phyloP scores from a whole-genome alignment of 2,888 invertebrate genomes.

The Andrena minutula region DNA sequence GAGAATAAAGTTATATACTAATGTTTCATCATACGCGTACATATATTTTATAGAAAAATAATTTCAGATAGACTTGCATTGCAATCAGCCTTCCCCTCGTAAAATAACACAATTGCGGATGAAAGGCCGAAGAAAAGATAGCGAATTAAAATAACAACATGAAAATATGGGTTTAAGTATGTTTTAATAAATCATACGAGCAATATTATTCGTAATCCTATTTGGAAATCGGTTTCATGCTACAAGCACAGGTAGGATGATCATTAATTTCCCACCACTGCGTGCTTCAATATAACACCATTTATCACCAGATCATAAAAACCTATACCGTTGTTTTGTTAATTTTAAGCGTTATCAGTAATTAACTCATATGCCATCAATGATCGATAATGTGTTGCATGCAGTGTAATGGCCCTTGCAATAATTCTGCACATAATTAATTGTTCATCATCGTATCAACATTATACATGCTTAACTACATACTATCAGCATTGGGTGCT shows the following conservation, averaged over 20 bases:
- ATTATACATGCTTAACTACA: too few relatives aligned
- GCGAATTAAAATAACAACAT: too few relatives aligned
- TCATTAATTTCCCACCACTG: conserved; percentile 4
- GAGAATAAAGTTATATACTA: too few relatives aligned
- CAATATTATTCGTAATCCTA: conserved; percentile 16
- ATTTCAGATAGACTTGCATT: too few relatives aligned
- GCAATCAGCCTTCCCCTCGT: too few relatives aligned
- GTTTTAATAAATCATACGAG: background rate
- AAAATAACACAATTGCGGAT: too few relatives aligned
- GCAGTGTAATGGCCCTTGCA: background rate
- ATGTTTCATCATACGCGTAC: too few relatives aligned
- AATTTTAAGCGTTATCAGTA: background rate
- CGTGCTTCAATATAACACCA: background rate
- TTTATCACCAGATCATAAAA: conserved; percentile 21
- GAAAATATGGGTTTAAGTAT: background rate
- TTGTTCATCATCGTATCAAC: too few relatives aligned
- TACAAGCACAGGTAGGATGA: background rate
- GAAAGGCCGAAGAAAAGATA: too few relatives aligned
- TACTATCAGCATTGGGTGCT: too few relatives aligned
- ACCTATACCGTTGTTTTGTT: conserved; percentile 3
- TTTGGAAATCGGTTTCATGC: background rate
- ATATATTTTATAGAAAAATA: too few relatives aligned
- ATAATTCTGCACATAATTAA: too few relatives aligned
- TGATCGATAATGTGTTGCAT: background rate
- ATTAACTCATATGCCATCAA: background rate